Base-by-base conservation (phyloP, 2,888 invertebrate genomes). In the Diadegma fenestrale region DNA sequence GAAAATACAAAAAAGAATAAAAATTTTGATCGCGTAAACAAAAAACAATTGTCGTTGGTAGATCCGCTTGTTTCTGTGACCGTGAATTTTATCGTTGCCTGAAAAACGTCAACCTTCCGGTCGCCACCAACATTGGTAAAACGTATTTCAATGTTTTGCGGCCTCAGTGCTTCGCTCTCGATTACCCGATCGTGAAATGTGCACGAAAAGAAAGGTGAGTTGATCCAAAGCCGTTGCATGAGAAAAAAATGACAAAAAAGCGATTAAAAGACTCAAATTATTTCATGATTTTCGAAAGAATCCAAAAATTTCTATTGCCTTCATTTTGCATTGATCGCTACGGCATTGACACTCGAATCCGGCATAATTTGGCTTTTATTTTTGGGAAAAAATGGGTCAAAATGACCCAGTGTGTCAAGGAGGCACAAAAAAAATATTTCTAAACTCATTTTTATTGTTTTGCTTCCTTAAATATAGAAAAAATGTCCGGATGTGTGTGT, bases 101-200 rank as follows among this genome's bases (percentile, higher is more conserved):
- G 77, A 95, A 95, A 82, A 94, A 94, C 73, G 95, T 95, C 68
- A 94, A 94, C 87, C 95, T 95, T 0, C 85, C 95, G 79, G 94
- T 96, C 2, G 95, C 96, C 0, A 94, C 94, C 0, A 95, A 96
- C 92, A 95, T 97, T 64, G 97, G 96, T 0, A 94, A 95, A 41
- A 96, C 96, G 0, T 97, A 96, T 94, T 97, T 97, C 94, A 96
- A 96, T 90, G 94, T 97, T 86, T 94, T 97, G 58, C 95, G 96
- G 0, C 96, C 96, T 0, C 96, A 96, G 91, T 97, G 97, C 93
- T 97, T 97, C 76, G 94, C 94, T 94, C 94, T 87, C 87, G 84
- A 89, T 22, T 89, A 90, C 87, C 90, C 91, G 12, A 81, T 87
- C 5, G 58, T 77, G 4, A 78, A 73, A 8, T 92, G 92, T 76